Conservation (phyloP, 2,113 vertebrate genomes). For the Haemorhous mexicanus region DNA sequence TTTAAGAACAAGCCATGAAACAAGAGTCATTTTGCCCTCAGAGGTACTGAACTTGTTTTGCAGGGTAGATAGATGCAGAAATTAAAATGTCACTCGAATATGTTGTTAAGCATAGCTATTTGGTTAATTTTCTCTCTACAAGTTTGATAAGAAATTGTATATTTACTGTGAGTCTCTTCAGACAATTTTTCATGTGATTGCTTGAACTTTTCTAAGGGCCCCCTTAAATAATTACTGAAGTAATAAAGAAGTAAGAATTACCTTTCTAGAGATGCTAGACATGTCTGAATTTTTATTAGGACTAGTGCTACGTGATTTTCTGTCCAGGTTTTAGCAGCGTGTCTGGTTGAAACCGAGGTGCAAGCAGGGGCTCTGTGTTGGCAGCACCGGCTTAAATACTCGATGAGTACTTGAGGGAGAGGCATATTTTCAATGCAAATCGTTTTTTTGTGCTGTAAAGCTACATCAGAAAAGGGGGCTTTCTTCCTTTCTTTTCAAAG, state of each 20-base stretch:
- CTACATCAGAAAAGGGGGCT: neutral
- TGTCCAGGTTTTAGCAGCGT: neutral
- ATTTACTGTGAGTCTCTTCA: neutral
- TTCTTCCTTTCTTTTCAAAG: neutral
- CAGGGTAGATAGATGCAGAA: neutral
- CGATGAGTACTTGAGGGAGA: neutral
- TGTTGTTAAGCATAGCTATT: fast-evolving
- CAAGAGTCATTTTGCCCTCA: neutral
- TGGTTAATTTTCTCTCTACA: neutral
- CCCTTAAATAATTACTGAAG: neutral
- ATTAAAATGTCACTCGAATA: neutral
- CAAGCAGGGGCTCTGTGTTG: neutral
- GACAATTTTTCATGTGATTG: neutral
- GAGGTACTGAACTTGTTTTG: neutral
- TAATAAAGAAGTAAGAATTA: neutral
- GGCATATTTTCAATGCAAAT: neutral
- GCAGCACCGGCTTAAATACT: neutral
- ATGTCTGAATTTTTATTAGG: neutral
- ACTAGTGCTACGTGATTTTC: neutral
- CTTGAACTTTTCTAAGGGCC: neutral
- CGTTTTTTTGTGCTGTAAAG: conserved; percentile 8
- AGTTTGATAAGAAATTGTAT: neutral
- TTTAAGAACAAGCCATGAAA: neutral
- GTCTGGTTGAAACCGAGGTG: neutral
- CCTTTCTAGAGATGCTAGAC: neutral